Base-by-base conservation (phyloP, 2,113 vertebrate genomes). In the Ctenomys sociabilis region DNA sequence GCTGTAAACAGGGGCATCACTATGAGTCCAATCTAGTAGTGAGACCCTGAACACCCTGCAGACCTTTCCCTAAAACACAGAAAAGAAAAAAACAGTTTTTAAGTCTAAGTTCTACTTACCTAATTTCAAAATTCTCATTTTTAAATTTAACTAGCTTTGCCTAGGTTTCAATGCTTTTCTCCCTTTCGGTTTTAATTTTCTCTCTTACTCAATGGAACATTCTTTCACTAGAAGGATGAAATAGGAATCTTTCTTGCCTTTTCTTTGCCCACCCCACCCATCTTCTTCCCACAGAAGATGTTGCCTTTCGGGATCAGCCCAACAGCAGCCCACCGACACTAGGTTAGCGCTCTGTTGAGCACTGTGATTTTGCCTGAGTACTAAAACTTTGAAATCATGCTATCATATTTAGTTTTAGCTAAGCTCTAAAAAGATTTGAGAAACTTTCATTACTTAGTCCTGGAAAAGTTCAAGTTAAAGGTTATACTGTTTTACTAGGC, bases 401-500 rank as follows among this genome's bases (percentile, higher is more conserved):
- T 9, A 78, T 8, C 40, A 4, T 37, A n/a, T 37, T 85, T 54
- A 68, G 12, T 43, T 90, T 2, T 88, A 72, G 49, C 24, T 43
- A 78, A 90, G 68, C 28, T 35, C n/a, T 45, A 22, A 43, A 63
- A 95, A 64, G 3, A 75, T 83, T 87, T 90, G 59, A 91, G 59
- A 85, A 75, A 64, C 82, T 70, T 82, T 86, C 6, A 84, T 73
- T 84, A 84, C 28, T 63, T 3, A 91, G 35, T 32, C 85, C 43
- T 70, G 32, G 80, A 89, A 95, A 94, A 9, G 5, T 88, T 85
- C 68, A 95, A 80, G 45, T 85, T 54, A 91, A 72, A 94, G 13
- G 19, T 61, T 80, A 10, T 70, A 49, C 63, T 78, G 45, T 26
- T 70, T 6, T 16, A 68, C 16, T 57, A 26, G 13, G 37, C 14